These are phyloP conservation scores for Leptothorax acervorum DNA, from an alignment of 2,888 invertebrate species.

Conservation along the genomic window DNA sequence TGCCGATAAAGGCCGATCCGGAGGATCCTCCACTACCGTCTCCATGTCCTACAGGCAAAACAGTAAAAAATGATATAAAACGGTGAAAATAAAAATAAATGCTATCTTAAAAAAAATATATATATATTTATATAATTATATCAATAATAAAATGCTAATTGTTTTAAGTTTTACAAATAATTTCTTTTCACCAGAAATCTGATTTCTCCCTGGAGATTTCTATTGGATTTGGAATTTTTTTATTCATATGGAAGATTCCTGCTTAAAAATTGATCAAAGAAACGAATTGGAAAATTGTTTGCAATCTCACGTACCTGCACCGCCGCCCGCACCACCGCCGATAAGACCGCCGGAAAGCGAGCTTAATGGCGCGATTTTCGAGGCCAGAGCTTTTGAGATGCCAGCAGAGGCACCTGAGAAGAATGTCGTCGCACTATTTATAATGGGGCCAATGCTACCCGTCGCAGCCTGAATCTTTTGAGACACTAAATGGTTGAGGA, in stretches of 20 bases:
- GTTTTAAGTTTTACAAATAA: neutral
- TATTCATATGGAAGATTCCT: neutral
- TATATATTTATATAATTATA: no score
- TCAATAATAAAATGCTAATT: neutral
- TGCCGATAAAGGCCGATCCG: conserved; percentile 53
- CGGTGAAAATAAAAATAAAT: neutral
- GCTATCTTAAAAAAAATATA: neutral
- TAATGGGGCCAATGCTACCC: conserved; percentile 86
- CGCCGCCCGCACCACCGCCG: conserved; percentile 69
- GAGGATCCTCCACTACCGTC: conserved; percentile 65
- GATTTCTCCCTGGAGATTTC: neutral
- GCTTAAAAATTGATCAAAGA: neutral
- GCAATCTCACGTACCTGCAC: conserved; percentile 37
- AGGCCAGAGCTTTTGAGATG: conserved; percentile 77
- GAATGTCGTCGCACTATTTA: conserved; percentile 89
- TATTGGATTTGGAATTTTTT: neutral
- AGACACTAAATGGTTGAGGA: conserved; percentile 89
- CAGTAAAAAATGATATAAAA: neutral
- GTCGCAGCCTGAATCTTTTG: conserved; percentile 90
- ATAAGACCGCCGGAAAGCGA: conserved; percentile 87
- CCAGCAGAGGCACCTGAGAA: conserved; percentile 80
- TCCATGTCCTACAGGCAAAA: conserved; percentile 11
- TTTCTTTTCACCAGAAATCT: neutral
- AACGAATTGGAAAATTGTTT: neutral
- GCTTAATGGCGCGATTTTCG: conserved; percentile 84